Conservation (phyloP, 30 jellyfish, hydroid and myxozoan species). For the Turritopsis dohrnii region DNA sequence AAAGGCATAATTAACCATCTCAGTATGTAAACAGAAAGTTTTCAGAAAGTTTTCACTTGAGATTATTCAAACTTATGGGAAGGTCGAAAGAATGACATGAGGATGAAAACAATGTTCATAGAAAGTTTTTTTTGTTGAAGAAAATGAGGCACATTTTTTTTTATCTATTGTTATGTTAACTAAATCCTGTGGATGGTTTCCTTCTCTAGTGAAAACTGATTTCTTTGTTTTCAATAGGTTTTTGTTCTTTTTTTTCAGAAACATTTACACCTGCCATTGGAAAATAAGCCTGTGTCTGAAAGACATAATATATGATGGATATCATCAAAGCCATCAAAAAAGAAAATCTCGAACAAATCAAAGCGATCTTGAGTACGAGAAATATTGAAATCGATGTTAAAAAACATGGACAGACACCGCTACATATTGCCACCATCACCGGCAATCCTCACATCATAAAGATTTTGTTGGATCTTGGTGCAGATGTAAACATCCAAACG, state of each 20-base stretch:
- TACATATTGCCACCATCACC: conserved; percentile 78
- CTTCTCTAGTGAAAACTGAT: neutral
- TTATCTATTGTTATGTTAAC: neutral
- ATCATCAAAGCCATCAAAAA: neutral
- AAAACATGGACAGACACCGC: conserved; percentile 69
- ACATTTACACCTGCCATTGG: neutral
- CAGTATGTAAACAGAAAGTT: neutral
- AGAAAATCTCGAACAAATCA: conserved; percentile 2
- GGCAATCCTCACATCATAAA: conserved; percentile 66
- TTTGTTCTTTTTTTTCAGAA: neutral
- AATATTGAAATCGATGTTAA: conserved; percentile 14
- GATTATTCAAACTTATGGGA: neutral
- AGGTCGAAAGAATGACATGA: no score
- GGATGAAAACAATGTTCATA: neutral
- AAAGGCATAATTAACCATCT: neutral
- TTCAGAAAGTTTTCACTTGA: neutral
- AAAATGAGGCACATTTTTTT: neutral
- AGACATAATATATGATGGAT: conserved; percentile 4
- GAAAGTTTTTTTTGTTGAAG: neutral
- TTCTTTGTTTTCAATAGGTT: neutral
- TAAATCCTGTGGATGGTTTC: neutral
- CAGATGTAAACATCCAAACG: conserved; percentile 69
- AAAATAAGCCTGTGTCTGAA: neutral
- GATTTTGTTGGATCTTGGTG: conserved; percentile 55
- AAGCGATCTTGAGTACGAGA: conserved; percentile 2